These are phyloP conservation scores for Dendrophyllia cribrosa DNA, from an alignment of 64 coral and sea anemone genomes.

Conservation along the genomic window DNA sequence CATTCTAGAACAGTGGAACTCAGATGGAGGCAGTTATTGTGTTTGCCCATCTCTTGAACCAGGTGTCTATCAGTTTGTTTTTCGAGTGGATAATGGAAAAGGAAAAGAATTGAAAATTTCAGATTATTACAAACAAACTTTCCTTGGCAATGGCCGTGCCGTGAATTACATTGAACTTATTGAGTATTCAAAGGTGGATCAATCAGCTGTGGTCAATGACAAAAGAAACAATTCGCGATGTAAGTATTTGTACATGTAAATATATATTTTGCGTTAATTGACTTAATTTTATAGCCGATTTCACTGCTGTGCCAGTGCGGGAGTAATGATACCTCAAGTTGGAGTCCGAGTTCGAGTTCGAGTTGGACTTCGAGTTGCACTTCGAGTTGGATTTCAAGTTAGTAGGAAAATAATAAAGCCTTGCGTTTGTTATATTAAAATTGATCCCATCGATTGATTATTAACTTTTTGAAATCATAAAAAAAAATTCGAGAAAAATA, in stretches of 20 bases:
- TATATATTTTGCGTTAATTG: too few species aligned
- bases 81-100: conserved; percentile 27
- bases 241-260: not conserved
- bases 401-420: too few species aligned
- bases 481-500: too few species aligned
- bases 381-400: too few species aligned
- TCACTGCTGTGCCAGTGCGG: too few species aligned
- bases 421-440: too few species aligned
- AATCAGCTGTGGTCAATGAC: not conserved
- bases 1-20: conserved; percentile 30
- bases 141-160: conserved; percentile 23
- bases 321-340: too few species aligned
- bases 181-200: not conserved
- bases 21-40: conserved; percentile 36
- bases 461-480: too few species aligned
- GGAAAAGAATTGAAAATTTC: conserved; percentile 24
- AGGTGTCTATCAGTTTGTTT: conserved; percentile 44
- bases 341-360: too few species aligned
- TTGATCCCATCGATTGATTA: too few species aligned
- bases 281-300: too few species aligned
- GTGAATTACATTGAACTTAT: conserved; percentile 45
- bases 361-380: too few species aligned
- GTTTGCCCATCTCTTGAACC: conserved; percentile 45
- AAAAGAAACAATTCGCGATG: not conserved
- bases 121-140: conserved; percentile 21